Percentiles rank a stretch among this genome's conserved stretches.
Conservation (phyloP, 2,888 invertebrate species). For the Meta bourneti region DNA sequence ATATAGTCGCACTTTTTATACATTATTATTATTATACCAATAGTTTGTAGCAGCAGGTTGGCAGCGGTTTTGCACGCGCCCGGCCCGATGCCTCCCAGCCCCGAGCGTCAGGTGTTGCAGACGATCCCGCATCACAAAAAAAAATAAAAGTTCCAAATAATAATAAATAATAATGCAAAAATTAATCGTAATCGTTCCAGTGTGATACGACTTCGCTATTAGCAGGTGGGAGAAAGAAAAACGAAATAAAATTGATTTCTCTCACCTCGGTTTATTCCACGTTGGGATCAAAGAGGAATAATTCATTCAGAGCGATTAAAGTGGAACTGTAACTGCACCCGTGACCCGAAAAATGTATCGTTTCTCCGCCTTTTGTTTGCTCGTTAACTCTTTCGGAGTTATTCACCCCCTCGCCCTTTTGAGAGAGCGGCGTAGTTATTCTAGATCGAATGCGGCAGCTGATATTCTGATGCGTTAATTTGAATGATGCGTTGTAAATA, state of each 20-base stretch:
- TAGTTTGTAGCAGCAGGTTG: constrained; percentile 46
- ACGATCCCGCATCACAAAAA: constrained; percentile 16
- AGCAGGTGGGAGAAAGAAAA: constrained; percentile 37
- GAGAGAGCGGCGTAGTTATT: neutral
- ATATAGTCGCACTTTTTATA: constrained; percentile 54
- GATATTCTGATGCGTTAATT: neutral
- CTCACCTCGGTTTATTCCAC: neutral
- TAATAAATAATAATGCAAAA: too few species aligned
- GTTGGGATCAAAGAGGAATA: neutral
- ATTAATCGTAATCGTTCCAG: neutral
- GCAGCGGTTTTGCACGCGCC: constrained; percentile 56
- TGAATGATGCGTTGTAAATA: neutral
- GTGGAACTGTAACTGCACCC: neutral
- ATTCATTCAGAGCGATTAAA: neutral
- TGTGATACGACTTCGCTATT: constrained; percentile 38
- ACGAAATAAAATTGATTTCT: constrained; percentile 41
- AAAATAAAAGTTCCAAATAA: constrained; percentile 1
- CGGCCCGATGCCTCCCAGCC: constrained; percentile 59
- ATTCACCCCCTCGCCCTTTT: neutral
- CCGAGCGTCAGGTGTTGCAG: constrained; percentile 40
- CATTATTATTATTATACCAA: constrained; percentile 50
- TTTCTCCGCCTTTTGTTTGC: neutral
- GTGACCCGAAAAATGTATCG: neutral
- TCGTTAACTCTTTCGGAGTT: neutral
- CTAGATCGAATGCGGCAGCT: neutral